Base-by-base conservation (phyloP, 2,888 invertebrate species). In the Tetheella fluctuosa region DNA sequence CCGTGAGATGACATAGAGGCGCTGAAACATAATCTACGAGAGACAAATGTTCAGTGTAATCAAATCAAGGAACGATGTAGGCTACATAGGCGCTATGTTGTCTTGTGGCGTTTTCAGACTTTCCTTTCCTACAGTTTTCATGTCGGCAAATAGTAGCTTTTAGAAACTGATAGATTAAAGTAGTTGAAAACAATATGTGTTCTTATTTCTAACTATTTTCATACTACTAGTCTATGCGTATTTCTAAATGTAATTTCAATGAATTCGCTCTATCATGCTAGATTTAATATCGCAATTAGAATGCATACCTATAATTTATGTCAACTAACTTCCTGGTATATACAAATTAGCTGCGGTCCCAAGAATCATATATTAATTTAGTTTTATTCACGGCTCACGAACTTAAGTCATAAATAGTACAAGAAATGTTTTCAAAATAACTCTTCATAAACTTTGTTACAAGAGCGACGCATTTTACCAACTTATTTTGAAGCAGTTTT, bases 1-100 rank as follows among this genome's bases (percentile, higher is more conserved):
- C 61, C 62, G 62, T 60, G 68, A 64, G 58, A 62, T 30, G 64
- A 60, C 64, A 56, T 62, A 59, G 60, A 70, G 56, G 53, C 59
- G 64, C 37, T 63, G 54, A 57, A 62, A 68, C 48, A 60, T 61
- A 52, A 52, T 23, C 52, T n/a, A 39, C 1, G n/a, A 39, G 23
- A 52, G 54, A 54, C 30, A 28, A 30, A 20, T n/a, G 39, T 37
- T 37, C 37, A n/a, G 39, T 34, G 34, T 34, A 34, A 34, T 34
- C 13, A 34, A 34, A 34, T 34, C 34, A 34, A 34, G 34, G 34
- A 34, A 34, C 13, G 13, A 13, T 13, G 34, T 2, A 0, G 39
- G n/a, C n/a, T n/a, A n/a, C n/a, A n/a, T n/a, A n/a, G 1, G 10
- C 20, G 48, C 8, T 48, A 20, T 20, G 10, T 10, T 20, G 20